These are phyloP conservation scores for Melieria picta DNA, from an alignment of 2,888 invertebrate species.

Conservation along the genomic window DNA sequence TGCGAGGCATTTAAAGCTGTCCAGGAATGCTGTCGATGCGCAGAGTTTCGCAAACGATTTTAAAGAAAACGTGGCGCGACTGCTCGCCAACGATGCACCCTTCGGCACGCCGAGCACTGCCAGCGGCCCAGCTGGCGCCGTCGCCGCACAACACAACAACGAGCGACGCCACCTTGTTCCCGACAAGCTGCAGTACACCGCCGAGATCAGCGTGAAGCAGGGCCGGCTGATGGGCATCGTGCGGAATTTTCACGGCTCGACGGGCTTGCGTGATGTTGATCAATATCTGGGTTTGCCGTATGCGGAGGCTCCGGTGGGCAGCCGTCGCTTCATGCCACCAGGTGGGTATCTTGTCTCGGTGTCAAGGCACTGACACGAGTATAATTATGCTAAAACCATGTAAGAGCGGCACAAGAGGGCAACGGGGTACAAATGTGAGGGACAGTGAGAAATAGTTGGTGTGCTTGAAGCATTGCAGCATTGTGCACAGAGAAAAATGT, in stretches of 20 bases:
- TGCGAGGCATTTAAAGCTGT: constrained; percentile 30
- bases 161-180: constrained; percentile 58
- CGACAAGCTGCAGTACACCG: constrained; percentile 68
- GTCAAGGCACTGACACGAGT: no score
- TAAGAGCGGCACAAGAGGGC: no score
- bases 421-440: no score
- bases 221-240: constrained; percentile 76
- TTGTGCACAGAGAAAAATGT: no score
- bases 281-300: constrained; percentile 84
- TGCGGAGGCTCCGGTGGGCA: constrained; percentile 81
- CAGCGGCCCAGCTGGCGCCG: constrained; percentile 12
- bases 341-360: constrained; percentile 58
- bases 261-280: constrained; percentile 74
- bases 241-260: constrained; percentile 71
- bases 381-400: no score
- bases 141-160: constrained; percentile 25
- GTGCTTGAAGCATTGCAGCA: no score
- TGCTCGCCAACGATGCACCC: constrained; percentile 45
- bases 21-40: constrained; percentile 15
- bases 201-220: constrained; percentile 74
- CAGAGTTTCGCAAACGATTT: constrained; percentile 49
- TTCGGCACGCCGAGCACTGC: neutral
- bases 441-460: no score
- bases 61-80: constrained; percentile 47
- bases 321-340: constrained; percentile 85